Evolutionary conservation across 2,113 vertebrate species (phyloP).

Genomic region (Dasyurus viverrinus): DNA sequence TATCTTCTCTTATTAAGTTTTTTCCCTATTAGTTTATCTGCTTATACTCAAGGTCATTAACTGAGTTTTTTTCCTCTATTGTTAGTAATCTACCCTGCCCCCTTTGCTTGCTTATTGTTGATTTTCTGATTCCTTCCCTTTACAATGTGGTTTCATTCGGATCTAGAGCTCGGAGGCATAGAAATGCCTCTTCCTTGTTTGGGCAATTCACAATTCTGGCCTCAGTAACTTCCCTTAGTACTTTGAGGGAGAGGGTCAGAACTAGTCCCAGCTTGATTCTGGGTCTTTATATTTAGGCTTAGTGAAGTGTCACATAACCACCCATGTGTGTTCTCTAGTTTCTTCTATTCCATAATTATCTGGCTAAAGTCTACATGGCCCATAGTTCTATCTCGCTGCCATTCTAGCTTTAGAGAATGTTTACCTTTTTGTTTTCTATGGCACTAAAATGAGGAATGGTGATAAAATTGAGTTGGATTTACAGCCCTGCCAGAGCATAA

Average conservation of each 20-base stretch:
- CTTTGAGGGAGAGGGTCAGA: neutral
- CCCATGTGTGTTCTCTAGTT: neutral
- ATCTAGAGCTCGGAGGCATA: neutral
- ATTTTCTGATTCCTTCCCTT: neutral
- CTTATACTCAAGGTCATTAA: neutral
- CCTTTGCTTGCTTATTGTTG: neutral
- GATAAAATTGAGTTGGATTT: neutral
- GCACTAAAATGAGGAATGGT: neutral
- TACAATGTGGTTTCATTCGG: neutral
- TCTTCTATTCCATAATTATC: neutral
- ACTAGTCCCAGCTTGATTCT: neutral
- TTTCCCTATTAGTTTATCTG: neutral
- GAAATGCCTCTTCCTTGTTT: neutral
- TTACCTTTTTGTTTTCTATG: neutral
- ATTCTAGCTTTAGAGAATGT: neutral
- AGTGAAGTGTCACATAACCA: neutral
- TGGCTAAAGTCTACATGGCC: neutral
- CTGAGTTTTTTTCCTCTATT: neutral
- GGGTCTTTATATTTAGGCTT: neutral
- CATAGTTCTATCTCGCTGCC: neutral
- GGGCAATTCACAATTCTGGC: neutral
- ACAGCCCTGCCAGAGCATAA: neutral
- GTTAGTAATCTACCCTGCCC: neutral
- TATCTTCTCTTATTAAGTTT: neutral
- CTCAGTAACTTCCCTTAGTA: neutral